These are phyloP conservation scores for Scaptomyza parva DNA, from an alignment of 2,888 invertebrate species.

Conservation along the genomic window DNA sequence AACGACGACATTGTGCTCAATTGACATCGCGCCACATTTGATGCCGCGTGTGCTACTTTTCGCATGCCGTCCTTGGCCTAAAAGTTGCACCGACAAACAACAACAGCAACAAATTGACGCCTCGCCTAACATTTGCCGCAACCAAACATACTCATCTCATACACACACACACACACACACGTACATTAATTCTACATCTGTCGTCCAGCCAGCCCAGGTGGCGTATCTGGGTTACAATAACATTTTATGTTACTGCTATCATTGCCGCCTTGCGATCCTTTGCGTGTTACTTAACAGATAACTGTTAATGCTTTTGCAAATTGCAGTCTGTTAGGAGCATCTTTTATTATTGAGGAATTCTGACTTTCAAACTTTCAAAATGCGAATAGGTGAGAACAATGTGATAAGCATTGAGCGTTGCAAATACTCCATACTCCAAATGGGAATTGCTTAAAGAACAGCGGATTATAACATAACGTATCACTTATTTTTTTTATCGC, in stretches of 20 bases:
- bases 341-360: not conserved
- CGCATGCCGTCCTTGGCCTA: constrained; percentile 69
- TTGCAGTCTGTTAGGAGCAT: not conserved
- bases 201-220: constrained; percentile 15
- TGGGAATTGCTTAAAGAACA: not conserved
- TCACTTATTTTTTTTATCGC: too few species aligned
- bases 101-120: constrained; percentile 42
- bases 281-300: constrained; percentile 27
- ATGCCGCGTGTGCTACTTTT: constrained; percentile 63
- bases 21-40: constrained; percentile 48
- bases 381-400: not conserved
- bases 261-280: constrained; percentile 40
- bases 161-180: constrained; percentile 4
- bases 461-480: not conserved
- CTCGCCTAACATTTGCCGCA: constrained; percentile 24
- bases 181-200: constrained; percentile 11
- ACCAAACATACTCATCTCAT: constrained; percentile 3
- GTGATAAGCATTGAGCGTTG: too few species aligned
- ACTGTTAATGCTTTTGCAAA: constrained; percentile 32
- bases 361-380: too few species aligned
- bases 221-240: constrained; percentile 20
- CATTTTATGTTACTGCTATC: constrained; percentile 23
- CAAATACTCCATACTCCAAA: not conserved
- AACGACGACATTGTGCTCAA: constrained; percentile 46
- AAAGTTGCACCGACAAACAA: constrained; percentile 51